Evolutionary conservation across 2,888 invertebrate genomes (phyloP).

Genomic region (Ametastegia equiseti): DNA sequence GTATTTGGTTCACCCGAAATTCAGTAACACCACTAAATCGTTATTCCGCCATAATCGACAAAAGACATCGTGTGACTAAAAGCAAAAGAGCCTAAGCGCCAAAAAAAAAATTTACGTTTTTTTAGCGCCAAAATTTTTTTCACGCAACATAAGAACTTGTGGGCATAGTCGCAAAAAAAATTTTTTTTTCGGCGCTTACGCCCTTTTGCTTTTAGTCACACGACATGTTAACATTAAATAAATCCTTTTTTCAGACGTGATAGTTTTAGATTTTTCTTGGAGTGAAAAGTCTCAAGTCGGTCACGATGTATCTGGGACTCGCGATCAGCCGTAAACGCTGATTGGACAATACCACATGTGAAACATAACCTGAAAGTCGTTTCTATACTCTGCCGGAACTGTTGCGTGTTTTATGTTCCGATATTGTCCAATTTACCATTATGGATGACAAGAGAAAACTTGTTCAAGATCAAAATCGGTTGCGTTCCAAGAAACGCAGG

Average conservation of each 20-base stretch:
- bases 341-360: background rate
- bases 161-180: no score
- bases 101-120: no score
- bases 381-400: background rate
- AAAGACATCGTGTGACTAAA: no score
- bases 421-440: background rate
- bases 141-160: no score
- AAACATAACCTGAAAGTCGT: conserved; percentile 14
- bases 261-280: background rate
- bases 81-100: no score
- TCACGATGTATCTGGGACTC: conserved; percentile 6
- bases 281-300: background rate
- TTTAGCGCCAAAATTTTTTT: no score
- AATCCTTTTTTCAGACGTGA: background rate
- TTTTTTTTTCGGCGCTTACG: no score
- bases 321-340: conserved; percentile 4
- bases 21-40: background rate
- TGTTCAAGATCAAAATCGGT: background rate
- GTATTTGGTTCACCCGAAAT: background rate
- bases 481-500: conserved; percentile 1
- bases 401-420: background rate
- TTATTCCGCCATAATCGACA: background rate
- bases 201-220: no score
- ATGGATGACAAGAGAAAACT: conserved; percentile 19
- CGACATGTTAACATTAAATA: background rate